Conservation (phyloP, 2,113 vertebrate species). For the Struthidea cinerea region DNA sequence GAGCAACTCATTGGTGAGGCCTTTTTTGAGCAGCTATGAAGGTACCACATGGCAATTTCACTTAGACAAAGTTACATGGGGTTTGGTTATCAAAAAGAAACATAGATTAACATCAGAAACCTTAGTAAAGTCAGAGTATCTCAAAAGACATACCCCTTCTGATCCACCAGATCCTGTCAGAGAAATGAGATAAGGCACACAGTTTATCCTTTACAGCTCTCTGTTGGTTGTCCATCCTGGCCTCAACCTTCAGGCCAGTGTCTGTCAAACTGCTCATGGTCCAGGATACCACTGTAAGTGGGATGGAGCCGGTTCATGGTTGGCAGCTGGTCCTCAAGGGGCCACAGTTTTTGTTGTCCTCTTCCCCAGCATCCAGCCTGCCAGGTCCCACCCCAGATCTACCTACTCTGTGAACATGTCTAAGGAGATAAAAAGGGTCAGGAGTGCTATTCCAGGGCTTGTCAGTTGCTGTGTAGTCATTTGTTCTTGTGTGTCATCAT, state of each 20-base stretch:
- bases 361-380: background rate
- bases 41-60: background rate
- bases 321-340: background rate
- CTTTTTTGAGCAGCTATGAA: background rate
- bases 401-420: background rate
- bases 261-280: background rate
- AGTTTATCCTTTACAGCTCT: background rate
- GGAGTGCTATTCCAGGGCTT: background rate
- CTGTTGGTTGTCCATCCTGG: background rate
- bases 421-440: background rate
- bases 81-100: background rate
- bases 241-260: background rate
- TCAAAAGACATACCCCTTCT: background rate
- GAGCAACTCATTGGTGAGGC: background rate
- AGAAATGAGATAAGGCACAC: background rate
- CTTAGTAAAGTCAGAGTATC: background rate
- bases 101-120: background rate
- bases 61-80: background rate
- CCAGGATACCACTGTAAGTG: background rate
- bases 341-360: background rate
- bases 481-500: background rate
- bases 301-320: background rate
- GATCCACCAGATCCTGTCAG: background rate
- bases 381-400: background rate
- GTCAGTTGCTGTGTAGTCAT: background rate